Conservation (phyloP, 2,797 vertebrate genomes). For the Manis pentadactyla region DNA sequence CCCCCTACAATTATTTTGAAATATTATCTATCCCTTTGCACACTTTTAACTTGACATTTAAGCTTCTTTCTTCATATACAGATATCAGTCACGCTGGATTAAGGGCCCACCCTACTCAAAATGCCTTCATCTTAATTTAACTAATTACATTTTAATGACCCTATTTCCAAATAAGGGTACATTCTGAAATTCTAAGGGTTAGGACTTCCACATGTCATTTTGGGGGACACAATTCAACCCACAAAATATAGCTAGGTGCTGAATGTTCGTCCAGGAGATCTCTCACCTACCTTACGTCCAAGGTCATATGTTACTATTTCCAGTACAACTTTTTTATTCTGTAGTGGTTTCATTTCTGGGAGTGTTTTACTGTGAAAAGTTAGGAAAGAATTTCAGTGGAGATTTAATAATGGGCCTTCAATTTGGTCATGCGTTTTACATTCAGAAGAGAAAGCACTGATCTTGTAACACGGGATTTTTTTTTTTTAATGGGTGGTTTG, state of each 20-base stretch:
- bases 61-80: background rate
- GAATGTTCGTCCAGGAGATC: background rate
- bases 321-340: background rate
- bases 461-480: background rate
- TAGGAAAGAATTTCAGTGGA: conserved; percentile 38
- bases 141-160: background rate
- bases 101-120: background rate
- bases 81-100: background rate
- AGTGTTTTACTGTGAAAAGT: conserved; percentile 22
- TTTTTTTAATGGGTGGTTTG: background rate
- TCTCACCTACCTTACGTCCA: background rate
- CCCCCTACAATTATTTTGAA: background rate
- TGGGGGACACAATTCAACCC: background rate
- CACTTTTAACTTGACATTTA: background rate
- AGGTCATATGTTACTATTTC: background rate
- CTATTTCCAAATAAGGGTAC: background rate
- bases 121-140: background rate
- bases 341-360: background rate
- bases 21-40: background rate
- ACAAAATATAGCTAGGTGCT: background rate
- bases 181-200: background rate
- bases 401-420: conserved; percentile 1
- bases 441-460: background rate
- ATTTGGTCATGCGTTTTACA: background rate
- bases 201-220: background rate